Evolutionary conservation across 2,888 invertebrate genomes (phyloP).

Genomic region (Agelastica alni): DNA sequence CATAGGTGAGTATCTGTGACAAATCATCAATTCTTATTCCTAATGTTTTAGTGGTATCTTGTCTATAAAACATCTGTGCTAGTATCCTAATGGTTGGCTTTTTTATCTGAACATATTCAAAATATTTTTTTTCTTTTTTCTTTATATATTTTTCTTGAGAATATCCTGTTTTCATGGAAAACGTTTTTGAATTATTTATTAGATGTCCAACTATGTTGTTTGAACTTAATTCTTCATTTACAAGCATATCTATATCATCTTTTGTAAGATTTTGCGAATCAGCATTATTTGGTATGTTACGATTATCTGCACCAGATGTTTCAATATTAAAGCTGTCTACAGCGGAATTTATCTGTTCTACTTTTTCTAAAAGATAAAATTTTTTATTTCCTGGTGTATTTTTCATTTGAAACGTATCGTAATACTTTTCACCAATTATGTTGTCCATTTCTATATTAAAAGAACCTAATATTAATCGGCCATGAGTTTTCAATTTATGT

Average conservation of each 20-base stretch:
- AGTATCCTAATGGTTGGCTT: constrained; percentile 82
- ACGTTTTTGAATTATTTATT: constrained; percentile 90
- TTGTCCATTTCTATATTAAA: constrained; percentile 70
- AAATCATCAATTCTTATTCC: constrained; percentile 85
- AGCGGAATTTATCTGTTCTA: constrained; percentile 62
- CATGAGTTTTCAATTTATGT: constrained; percentile 70
- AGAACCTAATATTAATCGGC: constrained; percentile 68
- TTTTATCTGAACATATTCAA: constrained; percentile 77
- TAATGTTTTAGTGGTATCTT: constrained; percentile 75
- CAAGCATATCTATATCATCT: constrained; percentile 80
- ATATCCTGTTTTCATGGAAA: constrained; percentile 87
- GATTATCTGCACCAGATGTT: constrained; percentile 78
- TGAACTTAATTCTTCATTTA: constrained; percentile 76
- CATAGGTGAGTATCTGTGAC: constrained; percentile 82
- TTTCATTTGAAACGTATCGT: constrained; percentile 76
- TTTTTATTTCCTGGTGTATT: constrained; percentile 62
- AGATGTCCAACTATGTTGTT: constrained; percentile 84
- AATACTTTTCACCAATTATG: constrained; percentile 71
- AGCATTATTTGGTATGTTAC: constrained; percentile 78
- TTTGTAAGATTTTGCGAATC: constrained; percentile 81
- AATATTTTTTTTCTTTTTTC: constrained; percentile 94
- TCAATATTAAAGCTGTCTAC: constrained; percentile 66
- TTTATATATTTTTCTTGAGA: constrained; percentile 93
- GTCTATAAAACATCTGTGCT: constrained; percentile 80
- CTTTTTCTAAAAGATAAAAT: constrained; percentile 61